Conservation (phyloP, 1,140 invertebrate species). For the Schlechtendalia chinensis region DNA sequence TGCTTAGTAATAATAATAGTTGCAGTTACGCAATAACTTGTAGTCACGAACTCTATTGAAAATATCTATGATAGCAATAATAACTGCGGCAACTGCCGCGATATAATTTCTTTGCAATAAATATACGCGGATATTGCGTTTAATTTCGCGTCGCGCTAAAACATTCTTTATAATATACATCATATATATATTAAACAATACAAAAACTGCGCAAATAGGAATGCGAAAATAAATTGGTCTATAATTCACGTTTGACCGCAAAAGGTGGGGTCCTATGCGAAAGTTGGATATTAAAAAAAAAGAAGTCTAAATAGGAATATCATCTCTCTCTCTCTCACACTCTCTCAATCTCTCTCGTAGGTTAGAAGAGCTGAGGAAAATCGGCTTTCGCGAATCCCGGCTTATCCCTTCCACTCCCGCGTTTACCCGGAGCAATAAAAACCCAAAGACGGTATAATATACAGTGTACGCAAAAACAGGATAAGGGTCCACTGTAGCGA, state of each 20-base stretch:
- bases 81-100: too few species aligned
- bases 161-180: background rate
- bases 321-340: background rate
- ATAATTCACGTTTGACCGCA: conserved; percentile 18
- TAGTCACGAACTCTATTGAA: conserved; percentile 17
- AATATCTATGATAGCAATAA: background rate
- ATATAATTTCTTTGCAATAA: background rate
- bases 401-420: background rate
- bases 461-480: conserved; percentile 42
- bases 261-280: background rate
- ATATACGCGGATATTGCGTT: background rate
- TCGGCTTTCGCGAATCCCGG: conserved; percentile 28
- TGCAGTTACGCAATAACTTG: conserved; percentile 2
- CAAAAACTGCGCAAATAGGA: background rate
- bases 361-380: conserved; percentile 18
- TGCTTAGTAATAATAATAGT: conserved; percentile 5
- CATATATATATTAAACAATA: background rate
- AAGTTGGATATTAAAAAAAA: conserved; percentile 21
- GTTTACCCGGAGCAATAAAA: conserved; percentile 24
- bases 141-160: background rate
- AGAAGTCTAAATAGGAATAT: background rate
- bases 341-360: too few species aligned
- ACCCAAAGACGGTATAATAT: conserved; percentile 30
- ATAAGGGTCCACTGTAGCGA: conserved; percentile 44
- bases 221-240: conserved; percentile 4